These are phyloP conservation scores for Phalloptychus januarius DNA, from an alignment of 2,797 vertebrate genomes.

Conservation along the genomic window DNA sequence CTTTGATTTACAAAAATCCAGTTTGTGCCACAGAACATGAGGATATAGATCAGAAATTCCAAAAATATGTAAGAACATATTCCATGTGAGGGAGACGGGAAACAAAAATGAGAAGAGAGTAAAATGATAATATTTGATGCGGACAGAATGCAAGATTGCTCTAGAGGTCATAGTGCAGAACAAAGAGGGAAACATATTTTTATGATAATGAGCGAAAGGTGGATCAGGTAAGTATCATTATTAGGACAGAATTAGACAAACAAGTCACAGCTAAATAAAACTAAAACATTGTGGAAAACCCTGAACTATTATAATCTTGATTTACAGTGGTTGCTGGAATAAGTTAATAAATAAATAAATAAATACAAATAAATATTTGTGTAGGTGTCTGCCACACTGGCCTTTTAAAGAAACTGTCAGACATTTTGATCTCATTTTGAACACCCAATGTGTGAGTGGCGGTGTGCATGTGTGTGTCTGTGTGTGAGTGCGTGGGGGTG, in stretches of 20 bases:
- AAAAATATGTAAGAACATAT: background rate
- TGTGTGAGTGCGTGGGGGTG: too few relatives aligned
- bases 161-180: background rate
- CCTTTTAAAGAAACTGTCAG: background rate
- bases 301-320: too few relatives aligned
- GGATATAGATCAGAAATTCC: background rate
- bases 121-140: background rate
- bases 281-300: too few relatives aligned
- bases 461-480: background rate
- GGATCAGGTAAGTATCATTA: background rate
- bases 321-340: background rate
- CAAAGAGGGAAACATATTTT: too few relatives aligned
- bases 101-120: background rate
- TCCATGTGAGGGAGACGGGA: too few relatives aligned
- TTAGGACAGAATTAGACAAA: too few relatives aligned
- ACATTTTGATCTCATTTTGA: background rate
- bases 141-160: background rate
- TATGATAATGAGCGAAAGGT: background rate
- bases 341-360: background rate
- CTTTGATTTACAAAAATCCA: too few relatives aligned
- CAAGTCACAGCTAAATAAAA: too few relatives aligned
- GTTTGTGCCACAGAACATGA: background rate
- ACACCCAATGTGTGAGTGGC: background rate
- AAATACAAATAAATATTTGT: too few relatives aligned
- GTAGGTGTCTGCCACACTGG: background rate